A percentile compares a stretch with the other conserved stretches of the same genome.
Conservation (phyloP, 1,140 invertebrate species). For the Palaemon carinicauda region DNA sequence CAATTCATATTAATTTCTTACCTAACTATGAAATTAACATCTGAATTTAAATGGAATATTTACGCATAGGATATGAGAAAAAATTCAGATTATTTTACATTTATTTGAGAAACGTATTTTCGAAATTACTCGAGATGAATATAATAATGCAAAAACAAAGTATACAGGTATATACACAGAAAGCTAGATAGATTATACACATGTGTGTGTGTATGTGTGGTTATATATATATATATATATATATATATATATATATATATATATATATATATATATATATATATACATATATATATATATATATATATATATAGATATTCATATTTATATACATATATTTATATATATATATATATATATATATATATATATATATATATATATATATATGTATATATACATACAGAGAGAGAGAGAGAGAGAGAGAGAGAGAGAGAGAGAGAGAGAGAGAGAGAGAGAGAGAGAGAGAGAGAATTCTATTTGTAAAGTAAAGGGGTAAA, state of each 20-base stretch:
- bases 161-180: background rate
- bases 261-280: background rate
- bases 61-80: too few relatives aligned
- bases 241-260: background rate
- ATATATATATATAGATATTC: background rate
- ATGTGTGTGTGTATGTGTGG: background rate
- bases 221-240: background rate
- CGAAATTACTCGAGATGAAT: background rate
- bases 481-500: too few relatives aligned
- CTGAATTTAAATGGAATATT: too few relatives aligned
- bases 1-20: too few relatives aligned
- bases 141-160: background rate
- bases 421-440: too few relatives aligned
- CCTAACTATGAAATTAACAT: too few relatives aligned
- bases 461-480: too few relatives aligned
- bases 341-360: background rate
- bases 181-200: background rate
- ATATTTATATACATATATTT: background rate
- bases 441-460: too few relatives aligned
- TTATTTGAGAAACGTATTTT: too few relatives aligned
- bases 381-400: background rate
- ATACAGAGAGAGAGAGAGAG: too few relatives aligned
- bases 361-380: background rate
- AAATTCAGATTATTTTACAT: too few relatives aligned
- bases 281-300: background rate